Percentiles rank a stretch among this genome's conserved stretches.
Conservation (phyloP, 2,888 invertebrate genomes). For the Sphaerophoria rueppellii region DNA sequence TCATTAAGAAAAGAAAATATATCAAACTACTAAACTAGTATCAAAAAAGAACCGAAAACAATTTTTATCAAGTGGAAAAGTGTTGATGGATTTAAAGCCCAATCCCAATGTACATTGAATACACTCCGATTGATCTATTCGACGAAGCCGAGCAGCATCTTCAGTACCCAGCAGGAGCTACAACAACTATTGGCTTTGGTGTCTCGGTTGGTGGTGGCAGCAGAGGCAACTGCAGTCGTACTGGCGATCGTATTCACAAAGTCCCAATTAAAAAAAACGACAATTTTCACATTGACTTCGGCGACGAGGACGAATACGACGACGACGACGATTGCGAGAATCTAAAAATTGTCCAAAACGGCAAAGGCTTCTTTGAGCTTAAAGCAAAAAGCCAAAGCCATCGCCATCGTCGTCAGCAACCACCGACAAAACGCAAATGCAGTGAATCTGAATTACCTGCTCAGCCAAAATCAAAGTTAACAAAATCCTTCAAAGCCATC, state of each 20-base stretch:
- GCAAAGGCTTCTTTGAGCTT: slow-evolving; percentile 39
- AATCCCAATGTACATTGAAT: slow-evolving; percentile 72
- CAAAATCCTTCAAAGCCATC: slow-evolving; percentile 30
- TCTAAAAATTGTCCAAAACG: slow-evolving; percentile 30
- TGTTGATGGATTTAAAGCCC: slow-evolving; percentile 69
- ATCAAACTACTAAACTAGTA: background rate
- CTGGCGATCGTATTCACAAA: too few relatives aligned
- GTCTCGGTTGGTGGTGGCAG: slow-evolving; percentile 25
- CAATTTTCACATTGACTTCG: background rate
- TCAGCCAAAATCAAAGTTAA: too few relatives aligned
- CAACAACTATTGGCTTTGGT: slow-evolving; percentile 49
- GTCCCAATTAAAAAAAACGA: too few relatives aligned
- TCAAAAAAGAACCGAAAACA: background rate
- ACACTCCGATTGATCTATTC: slow-evolving; percentile 62
- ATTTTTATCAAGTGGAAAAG: slow-evolving; percentile 22
- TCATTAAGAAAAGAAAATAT: background rate
- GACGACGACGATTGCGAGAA: slow-evolving; percentile 15
- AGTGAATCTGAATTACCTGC: slow-evolving; percentile 43
- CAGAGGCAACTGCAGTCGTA: slow-evolving; percentile 11
- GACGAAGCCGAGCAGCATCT: slow-evolving; percentile 66
- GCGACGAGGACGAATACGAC: slow-evolving; percentile 17
- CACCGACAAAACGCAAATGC: slow-evolving; percentile 58
- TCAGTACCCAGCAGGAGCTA: slow-evolving; percentile 50
- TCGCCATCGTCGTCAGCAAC: background rate
- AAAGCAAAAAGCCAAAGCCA: slow-evolving; percentile 10